Evolutionary conservation across 1,140 invertebrate species (phyloP).

Genomic region (Heliconius hewitsoni): DNA sequence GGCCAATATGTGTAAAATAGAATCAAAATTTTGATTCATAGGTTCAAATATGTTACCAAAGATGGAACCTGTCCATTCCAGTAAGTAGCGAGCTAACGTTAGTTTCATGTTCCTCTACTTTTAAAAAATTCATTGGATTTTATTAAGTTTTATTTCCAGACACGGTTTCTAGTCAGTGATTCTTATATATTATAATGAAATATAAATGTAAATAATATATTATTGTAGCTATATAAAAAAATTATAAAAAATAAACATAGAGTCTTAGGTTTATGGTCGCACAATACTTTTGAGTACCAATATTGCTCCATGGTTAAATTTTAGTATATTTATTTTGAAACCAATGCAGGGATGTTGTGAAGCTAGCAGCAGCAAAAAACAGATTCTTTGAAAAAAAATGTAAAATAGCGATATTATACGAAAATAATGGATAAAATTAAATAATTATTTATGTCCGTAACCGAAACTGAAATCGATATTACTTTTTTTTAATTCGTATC

Average conservation of each 20-base stretch:
- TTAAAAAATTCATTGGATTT: constrained; percentile 59
- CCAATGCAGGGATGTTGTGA: neutral
- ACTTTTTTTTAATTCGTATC: too few relatives aligned
- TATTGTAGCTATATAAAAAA: constrained; percentile 70
- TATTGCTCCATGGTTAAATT: constrained; percentile 29
- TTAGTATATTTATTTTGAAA: constrained; percentile 33
- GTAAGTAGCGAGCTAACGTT: constrained; percentile 39
- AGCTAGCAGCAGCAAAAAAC: too few relatives aligned
- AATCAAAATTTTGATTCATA: constrained; percentile 31
- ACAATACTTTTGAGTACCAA: constrained; percentile 48
- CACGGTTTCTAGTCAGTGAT: constrained; percentile 77
- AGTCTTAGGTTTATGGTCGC: constrained; percentile 70
- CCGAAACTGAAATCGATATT: too few relatives aligned
- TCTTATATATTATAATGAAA: constrained; percentile 61
- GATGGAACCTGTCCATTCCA: constrained; percentile 71
- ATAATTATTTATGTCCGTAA: too few relatives aligned
- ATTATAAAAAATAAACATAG: constrained; percentile 48
- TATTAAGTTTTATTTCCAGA: constrained; percentile 59
- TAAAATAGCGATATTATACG: too few relatives aligned
- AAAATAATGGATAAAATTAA: too few relatives aligned
- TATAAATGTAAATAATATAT: constrained; percentile 71
- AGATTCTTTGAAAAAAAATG: too few relatives aligned
- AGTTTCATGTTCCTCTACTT: constrained; percentile 64
- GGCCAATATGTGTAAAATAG: constrained; percentile 1
- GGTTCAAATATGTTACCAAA: constrained; percentile 77